These are phyloP conservation scores for Nephrotoma appendiculata DNA, from an alignment of 2,888 invertebrate species.

Conservation along the genomic window DNA sequence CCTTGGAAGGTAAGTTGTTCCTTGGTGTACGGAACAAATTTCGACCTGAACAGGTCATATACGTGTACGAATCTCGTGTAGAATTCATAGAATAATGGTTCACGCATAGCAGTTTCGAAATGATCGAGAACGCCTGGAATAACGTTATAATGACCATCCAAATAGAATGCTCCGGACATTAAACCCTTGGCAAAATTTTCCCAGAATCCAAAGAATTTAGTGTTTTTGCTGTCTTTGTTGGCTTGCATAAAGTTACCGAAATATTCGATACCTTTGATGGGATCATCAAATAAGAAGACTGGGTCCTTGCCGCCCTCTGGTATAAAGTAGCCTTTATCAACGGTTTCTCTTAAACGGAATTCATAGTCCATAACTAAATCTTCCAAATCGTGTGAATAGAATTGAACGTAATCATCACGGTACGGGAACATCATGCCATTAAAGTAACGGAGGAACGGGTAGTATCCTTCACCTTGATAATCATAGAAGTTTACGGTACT, in stretches of 20 bases:
- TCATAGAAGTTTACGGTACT: conserved; percentile 39
- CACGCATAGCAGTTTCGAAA: conserved; percentile 50
- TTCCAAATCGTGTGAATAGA: conserved; percentile 14
- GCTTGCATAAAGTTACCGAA: conserved; percentile 51
- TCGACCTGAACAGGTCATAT: conserved; percentile 41
- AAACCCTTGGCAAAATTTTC: conserved; percentile 40
- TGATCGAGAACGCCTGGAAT: conserved; percentile 45
- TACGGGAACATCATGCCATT: conserved; percentile 45
- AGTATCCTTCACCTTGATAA: conserved; percentile 37
- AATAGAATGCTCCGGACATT: conserved; percentile 32
- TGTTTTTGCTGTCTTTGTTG: conserved; percentile 45
- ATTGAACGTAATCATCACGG: conserved; percentile 34
- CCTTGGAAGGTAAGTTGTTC: conserved; percentile 47
- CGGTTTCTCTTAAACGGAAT: conserved; percentile 34
- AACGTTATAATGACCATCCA: conserved; percentile 17
- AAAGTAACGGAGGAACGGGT: conserved; percentile 43
- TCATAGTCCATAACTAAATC: conserved; percentile 24
- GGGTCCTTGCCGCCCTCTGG: conserved; percentile 34
- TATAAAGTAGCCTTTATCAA: conserved; percentile 35
- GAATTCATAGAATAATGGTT: conserved; percentile 57
- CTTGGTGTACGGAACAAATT: conserved; percentile 36
- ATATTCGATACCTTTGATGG: conserved; percentile 42
- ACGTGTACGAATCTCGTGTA: conserved; percentile 44
- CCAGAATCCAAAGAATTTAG: conserved; percentile 42
- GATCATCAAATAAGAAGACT: conserved; percentile 38